Evolutionary conservation across 2,113 vertebrate genomes (phyloP).

Genomic region (Bucco capensis): DNA sequence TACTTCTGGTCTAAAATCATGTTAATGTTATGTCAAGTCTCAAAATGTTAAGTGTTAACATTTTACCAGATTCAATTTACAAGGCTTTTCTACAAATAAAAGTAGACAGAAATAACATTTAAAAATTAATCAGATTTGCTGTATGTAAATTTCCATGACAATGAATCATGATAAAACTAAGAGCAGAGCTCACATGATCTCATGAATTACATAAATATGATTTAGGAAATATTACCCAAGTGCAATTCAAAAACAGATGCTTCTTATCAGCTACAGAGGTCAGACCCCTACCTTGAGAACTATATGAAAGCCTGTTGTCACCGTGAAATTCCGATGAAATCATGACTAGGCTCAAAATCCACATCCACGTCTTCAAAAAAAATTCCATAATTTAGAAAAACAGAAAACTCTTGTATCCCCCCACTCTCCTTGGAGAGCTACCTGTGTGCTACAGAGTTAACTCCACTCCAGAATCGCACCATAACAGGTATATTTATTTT

Average conservation of each 20-base stretch:
- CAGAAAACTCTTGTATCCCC: slow-evolving; percentile 58
- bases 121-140: background rate
- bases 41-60: background rate
- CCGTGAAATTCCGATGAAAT: slow-evolving; percentile 89
- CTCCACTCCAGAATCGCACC: slow-evolving; percentile 81
- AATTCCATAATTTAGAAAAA: slow-evolving; percentile 97
- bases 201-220: background rate
- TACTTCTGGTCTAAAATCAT: background rate
- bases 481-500: slow-evolving; percentile 82
- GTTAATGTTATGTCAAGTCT: background rate
- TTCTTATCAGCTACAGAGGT: slow-evolving; percentile 21
- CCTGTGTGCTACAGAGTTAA: slow-evolving; percentile 79
- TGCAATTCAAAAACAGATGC: background rate
- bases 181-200: background rate
- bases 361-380: slow-evolving; percentile 98
- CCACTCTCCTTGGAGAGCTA: slow-evolving; percentile 79
- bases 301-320: slow-evolving; percentile 86
- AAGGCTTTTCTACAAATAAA: background rate
- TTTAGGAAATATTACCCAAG: background rate
- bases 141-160: background rate
- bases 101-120: background rate
- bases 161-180: background rate
- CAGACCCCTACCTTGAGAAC: slow-evolving; percentile 90
- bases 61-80: background rate
- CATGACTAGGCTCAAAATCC: slow-evolving; percentile 96